These are phyloP conservation scores for Conus canariensis DNA, from an alignment of 2,888 invertebrate genomes.

Conservation along the genomic window DNA sequence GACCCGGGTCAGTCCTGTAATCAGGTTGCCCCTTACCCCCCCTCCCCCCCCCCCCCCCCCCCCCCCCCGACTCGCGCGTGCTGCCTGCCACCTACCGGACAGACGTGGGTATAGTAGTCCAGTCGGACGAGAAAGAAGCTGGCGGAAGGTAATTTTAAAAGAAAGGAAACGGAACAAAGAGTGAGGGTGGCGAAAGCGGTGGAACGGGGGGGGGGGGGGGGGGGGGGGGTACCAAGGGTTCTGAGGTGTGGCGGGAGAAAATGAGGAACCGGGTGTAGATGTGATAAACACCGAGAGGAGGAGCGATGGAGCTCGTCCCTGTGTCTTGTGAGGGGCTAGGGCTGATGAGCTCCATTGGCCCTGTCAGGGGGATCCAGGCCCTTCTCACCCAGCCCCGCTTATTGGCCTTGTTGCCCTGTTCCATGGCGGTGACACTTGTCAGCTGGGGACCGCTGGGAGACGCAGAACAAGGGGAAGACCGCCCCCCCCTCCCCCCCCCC, in stretches of 20 bases:
- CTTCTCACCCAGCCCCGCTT: not conserved
- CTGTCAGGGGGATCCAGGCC: not conserved
- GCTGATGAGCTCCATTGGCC: slow-evolving; percentile 21
- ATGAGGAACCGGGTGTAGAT: not conserved
- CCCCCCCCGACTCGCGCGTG: not conserved
- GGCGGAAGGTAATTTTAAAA: not conserved
- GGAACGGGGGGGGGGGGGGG: not conserved
- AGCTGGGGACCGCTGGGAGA: not conserved
- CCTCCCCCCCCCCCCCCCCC: not conserved
- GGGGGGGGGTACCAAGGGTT: not conserved
- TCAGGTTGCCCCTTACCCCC: slow-evolving; percentile 19
- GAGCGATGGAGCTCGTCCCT: not conserved
- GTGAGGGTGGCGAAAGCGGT: no score
- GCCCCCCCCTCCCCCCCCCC: not conserved
- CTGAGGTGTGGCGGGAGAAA: not conserved
- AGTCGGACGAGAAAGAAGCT: not conserved
- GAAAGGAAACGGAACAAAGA: not conserved
- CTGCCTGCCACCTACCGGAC: slow-evolving; percentile 26
- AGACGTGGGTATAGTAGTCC: not conserved
- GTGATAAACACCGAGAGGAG: not conserved
- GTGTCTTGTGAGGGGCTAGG: not conserved
- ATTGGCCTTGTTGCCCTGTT: slow-evolving; percentile 21
- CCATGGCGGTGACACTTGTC: slow-evolving; percentile 2
- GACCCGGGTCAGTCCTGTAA: not conserved
- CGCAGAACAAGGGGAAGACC: not conserved